A percentile compares a stretch with the other conserved stretches of the same genome.
These are phyloP conservation scores for Pteronura brasiliensis DNA, from an alignment of 2,113 vertebrate genomes.

Conservation along the genomic window DNA sequence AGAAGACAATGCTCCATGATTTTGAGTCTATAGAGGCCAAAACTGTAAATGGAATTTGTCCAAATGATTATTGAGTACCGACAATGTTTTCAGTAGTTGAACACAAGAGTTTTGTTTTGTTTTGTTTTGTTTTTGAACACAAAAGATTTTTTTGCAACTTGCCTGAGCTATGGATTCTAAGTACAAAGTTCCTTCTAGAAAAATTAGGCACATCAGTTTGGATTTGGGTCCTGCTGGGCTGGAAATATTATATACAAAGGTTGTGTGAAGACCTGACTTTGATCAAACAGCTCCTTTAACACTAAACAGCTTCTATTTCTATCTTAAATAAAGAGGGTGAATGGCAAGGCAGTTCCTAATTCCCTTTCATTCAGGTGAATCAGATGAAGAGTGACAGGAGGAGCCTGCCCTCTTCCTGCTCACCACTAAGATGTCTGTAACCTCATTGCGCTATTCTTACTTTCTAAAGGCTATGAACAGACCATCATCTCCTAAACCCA, in stretches of 20 bases:
- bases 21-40: not conserved
- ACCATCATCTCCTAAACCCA: not conserved
- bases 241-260: not conserved
- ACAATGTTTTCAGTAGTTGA: not conserved
- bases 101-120: not conserved
- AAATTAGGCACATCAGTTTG: not conserved
- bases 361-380: not conserved
- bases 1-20: not conserved
- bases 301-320: not conserved
- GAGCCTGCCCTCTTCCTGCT: not conserved
- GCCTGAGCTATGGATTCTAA: not conserved
- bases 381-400: not conserved
- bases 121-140: not conserved
- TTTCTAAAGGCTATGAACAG: not conserved
- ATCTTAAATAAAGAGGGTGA: not conserved
- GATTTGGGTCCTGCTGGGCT: not conserved
- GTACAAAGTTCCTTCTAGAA: not conserved
- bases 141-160: not conserved
- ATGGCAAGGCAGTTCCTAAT: not conserved
- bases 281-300: not conserved
- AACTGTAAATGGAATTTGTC: not conserved
- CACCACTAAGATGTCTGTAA: not conserved
- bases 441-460: not conserved
- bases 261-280: not conserved
- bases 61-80: not conserved